phyloP scores from a whole-genome alignment of 2,797 vertebrate species.

The Argyrosomus regius region DNA sequence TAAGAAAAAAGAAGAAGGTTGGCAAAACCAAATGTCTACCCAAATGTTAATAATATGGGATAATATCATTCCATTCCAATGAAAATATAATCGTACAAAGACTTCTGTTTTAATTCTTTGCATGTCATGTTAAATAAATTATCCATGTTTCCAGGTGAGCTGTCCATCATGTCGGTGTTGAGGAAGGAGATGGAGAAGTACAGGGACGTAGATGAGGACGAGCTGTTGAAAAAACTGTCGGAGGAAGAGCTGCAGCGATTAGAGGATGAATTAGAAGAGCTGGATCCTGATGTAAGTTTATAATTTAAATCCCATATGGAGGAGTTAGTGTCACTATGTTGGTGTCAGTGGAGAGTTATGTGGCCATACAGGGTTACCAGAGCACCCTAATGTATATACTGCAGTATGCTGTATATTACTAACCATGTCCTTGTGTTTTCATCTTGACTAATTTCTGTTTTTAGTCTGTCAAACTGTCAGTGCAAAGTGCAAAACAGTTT shows the following conservation, averaged over 20 bases:
- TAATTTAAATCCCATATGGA: slow-evolving; percentile 18
- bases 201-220: slow-evolving; percentile 95
- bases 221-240: slow-evolving; percentile 93
- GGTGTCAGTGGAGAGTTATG: slow-evolving; percentile 43
- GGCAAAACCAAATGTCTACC: neutral
- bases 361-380: slow-evolving; percentile 15
- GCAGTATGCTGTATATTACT: neutral
- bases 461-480: slow-evolving; percentile 1
- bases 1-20: neutral
- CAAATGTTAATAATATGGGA: neutral
- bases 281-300: slow-evolving; percentile 95
- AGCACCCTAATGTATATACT: neutral
- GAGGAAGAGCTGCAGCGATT: slow-evolving; percentile 94
- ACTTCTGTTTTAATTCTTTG: neutral
- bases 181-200: slow-evolving; percentile 97
- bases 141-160: slow-evolving; percentile 42
- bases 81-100: neutral
- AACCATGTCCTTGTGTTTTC: slow-evolving; percentile 1
- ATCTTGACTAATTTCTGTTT: slow-evolving; percentile 22
- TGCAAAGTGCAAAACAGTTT: neutral
- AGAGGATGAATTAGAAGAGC: slow-evolving; percentile 95
- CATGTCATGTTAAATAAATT: too few relatives aligned
- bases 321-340: slow-evolving; percentile 36
- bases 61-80: neutral
- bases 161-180: slow-evolving; percentile 86